Conservation (phyloP, 2,113 vertebrate genomes). For the Picathartes gymnocephalus region DNA sequence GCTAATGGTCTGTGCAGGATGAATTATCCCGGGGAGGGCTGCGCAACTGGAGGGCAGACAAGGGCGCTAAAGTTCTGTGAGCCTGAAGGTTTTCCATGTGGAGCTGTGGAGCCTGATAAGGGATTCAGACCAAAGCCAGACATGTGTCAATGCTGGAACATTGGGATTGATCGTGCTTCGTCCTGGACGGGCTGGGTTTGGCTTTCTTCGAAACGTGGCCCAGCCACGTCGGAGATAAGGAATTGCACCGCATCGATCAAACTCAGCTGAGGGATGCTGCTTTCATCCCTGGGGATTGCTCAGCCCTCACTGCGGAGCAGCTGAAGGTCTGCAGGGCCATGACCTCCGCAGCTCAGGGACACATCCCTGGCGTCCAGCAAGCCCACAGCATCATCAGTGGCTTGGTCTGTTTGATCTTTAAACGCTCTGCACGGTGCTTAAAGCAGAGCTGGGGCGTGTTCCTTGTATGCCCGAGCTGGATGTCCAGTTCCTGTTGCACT, state of each 20-base stretch:
- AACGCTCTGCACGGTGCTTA: not conserved
- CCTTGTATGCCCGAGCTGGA: not conserved
- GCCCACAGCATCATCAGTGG: not conserved
- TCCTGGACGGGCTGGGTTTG: not conserved
- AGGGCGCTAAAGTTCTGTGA: not conserved
- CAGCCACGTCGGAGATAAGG: not conserved
- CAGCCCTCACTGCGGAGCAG: not conserved
- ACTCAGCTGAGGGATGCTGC: not conserved
- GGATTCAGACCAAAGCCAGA: not conserved
- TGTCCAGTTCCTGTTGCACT: not conserved
- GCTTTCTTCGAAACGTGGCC: not conserved
- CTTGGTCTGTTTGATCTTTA: not conserved
- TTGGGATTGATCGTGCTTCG: not conserved
- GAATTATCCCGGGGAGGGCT: not conserved
- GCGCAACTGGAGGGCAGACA: not conserved
- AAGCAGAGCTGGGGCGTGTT: not conserved
- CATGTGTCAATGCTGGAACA: not conserved
- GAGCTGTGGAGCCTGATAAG: not conserved
- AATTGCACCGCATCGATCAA: not conserved
- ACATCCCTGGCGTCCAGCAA: accelerated
- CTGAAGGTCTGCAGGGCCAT: not conserved
- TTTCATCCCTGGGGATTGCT: not conserved
- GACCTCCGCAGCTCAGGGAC: not conserved
- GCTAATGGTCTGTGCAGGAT: not conserved
- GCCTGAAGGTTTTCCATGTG: not conserved